Percentiles rank a stretch among this genome's conserved stretches.
Conservation (phyloP, 2,113 vertebrate species). For the Desmodus rotundus region DNA sequence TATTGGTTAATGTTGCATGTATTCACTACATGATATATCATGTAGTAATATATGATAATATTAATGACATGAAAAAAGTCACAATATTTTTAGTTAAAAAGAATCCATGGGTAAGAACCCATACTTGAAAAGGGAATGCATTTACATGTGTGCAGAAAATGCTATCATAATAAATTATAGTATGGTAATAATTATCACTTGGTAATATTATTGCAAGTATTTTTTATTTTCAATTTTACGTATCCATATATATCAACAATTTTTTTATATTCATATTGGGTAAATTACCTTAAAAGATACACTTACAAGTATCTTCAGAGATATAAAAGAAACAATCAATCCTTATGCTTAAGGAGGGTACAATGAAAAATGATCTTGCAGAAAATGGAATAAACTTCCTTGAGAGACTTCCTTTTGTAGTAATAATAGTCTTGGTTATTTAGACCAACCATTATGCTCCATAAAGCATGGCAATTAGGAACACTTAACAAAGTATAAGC, state of each 20-base stretch:
- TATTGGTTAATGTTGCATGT: not conserved
- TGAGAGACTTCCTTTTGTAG: not conserved
- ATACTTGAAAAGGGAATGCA: not conserved
- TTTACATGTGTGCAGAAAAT: not conserved
- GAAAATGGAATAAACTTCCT: not conserved
- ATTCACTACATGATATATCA: not conserved
- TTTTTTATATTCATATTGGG: not conserved
- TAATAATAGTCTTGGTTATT: not conserved
- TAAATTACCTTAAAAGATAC: not conserved
- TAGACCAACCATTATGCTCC: not conserved
- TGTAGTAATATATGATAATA: not conserved
- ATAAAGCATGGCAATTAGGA: not conserved
- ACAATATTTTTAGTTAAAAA: not conserved
- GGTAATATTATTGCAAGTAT: not conserved
- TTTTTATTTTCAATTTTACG: not conserved
- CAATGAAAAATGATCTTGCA: not conserved
- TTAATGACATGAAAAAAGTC: not conserved
- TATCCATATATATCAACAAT: not conserved
- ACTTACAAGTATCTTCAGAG: not conserved
- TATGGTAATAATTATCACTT: not conserved
- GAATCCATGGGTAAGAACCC: not conserved
- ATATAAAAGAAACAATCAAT: not conserved
- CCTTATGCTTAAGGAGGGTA: not conserved
- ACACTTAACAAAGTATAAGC: not conserved
- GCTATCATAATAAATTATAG: not conserved